Evolutionary conservation across 2,797 vertebrate genomes (phyloP).

Genomic region (Cynodonichthys magdalenae): DNA sequence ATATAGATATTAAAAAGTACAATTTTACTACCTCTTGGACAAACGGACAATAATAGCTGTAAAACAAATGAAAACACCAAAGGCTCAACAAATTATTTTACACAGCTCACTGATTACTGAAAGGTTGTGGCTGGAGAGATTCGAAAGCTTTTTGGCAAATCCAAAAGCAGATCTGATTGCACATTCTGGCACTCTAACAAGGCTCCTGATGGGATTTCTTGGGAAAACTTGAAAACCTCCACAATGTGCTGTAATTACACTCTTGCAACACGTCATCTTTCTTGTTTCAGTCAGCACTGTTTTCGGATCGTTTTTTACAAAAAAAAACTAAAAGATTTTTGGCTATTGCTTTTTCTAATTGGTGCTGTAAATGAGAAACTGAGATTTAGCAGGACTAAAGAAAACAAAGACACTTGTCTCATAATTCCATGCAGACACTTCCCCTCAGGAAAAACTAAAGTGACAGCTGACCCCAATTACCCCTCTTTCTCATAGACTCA

Average conservation of each 20-base stretch:
- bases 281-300: conserved; percentile 6
- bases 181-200: background rate
- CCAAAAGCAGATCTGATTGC: background rate
- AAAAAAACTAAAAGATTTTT: background rate
- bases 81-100: background rate
- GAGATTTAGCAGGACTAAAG: background rate
- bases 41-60: background rate
- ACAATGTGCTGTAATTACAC: conserved; percentile 5
- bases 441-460: conserved; percentile 13
- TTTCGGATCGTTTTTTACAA: background rate
- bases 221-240: conserved; percentile 4
- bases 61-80: background rate
- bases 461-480: conserved; percentile 26
- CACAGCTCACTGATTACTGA: background rate
- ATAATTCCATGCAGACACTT: conserved; percentile 22
- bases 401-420: conserved; percentile 3
- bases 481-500: conserved; percentile 22
- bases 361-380: background rate
- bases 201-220: conserved; percentile 10
- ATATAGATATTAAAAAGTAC: background rate
- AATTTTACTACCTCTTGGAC: background rate
- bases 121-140: background rate
- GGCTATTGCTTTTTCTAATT: background rate
- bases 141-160: background rate
- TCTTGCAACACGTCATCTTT: conserved; percentile 20